Evolutionary conservation across 2,888 invertebrate species (phyloP), one percentile per base, ranked within the genome.

Genomic region (Microctonus hyperodae): DNA sequence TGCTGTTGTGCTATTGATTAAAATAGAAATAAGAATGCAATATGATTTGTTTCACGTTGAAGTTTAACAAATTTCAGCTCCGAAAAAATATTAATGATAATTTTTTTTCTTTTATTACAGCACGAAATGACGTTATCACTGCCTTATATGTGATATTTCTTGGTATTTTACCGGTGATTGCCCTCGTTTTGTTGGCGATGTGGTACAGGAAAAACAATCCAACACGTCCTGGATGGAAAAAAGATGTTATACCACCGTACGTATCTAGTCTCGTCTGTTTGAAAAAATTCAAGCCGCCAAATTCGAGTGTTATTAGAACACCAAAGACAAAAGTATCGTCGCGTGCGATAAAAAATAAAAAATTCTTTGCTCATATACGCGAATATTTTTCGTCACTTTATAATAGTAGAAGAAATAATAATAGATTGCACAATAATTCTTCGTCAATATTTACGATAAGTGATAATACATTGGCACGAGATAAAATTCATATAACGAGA

Each of bases 111-210:
- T 71, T 77, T 75, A 70, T 87, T 87, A 37, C 88, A 95, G 95
- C 91, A 72, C 88, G 90, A 81, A 88, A 88, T 74, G 90, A 90
- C 77, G 89, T 95, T 82, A 89, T 94, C 80, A 91, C 92, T 69
- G 92, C 92, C 35, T 88, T 97, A 86, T 93, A 93, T 83, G 89
- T 97, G 73, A 90, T 96, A 76, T 95, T 96, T 89, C 88, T 97
- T 75, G 92, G 94, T 25, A 90, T 96, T 74, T 86, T 96, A 64
- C 96, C 96, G 0, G 84, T 90, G 67, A 84, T 92, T 50, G 88
- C 91, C 1, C 83, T 93, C 23, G 79, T 90, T 2, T 86, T 90
- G 44, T 88, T 93, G 82, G 85, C 92, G 40, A 82, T 90, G 63
- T 95, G 94, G 88, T 93, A 93, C 85, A 88, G 90, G 69, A 88